Evolutionary conservation across 2,113 vertebrate genomes (phyloP).

Genomic region (Poeciliopsis occidentalis): DNA sequence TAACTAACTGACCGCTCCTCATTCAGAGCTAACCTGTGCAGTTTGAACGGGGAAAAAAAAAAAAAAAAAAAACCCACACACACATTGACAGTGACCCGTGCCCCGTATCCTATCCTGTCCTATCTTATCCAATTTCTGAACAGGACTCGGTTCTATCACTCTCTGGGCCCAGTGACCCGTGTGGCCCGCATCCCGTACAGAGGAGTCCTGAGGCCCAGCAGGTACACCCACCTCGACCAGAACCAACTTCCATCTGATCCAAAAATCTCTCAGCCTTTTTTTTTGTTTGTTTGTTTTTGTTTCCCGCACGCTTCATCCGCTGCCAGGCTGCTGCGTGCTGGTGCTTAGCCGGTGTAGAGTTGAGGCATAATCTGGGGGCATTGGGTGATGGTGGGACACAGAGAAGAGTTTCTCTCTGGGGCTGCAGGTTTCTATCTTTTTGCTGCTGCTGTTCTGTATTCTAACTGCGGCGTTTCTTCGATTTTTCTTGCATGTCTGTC

Average conservation of each 20-base stretch:
- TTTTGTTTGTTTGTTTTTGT: background rate
- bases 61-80: conserved; percentile 1
- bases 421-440: conserved; percentile 57
- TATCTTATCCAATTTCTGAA: conserved; percentile 88
- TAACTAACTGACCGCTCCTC: conserved; percentile 34
- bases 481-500: conserved; percentile 41
- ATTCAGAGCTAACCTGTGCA: conserved; percentile 44
- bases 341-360: conserved; percentile 49
- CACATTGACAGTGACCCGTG: conserved; percentile 63
- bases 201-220: conserved; percentile 96
- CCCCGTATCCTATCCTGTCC: conserved; percentile 67
- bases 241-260: conserved; percentile 55
- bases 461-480: conserved; percentile 12
- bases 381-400: conserved; percentile 21
- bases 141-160: conserved; percentile 99
- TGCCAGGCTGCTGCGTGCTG: conserved; percentile 46
- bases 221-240: conserved; percentile 85
- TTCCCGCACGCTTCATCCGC: conserved; percentile 29
- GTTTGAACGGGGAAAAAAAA: conserved; percentile 14
- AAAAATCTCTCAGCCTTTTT: conserved; percentile 64
- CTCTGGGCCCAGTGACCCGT: conserved; percentile 96
- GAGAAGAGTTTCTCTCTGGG: conserved; percentile 23
- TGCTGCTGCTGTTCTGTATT: conserved; percentile 25
- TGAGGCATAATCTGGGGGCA: conserved; percentile 29
- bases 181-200: conserved; percentile 96